Percentiles rank a stretch among this genome's conserved stretches.
Evolutionary conservation across 1,140 invertebrate genomes (phyloP).

Genomic region (Tyrophagus putrescentiae): DNA sequence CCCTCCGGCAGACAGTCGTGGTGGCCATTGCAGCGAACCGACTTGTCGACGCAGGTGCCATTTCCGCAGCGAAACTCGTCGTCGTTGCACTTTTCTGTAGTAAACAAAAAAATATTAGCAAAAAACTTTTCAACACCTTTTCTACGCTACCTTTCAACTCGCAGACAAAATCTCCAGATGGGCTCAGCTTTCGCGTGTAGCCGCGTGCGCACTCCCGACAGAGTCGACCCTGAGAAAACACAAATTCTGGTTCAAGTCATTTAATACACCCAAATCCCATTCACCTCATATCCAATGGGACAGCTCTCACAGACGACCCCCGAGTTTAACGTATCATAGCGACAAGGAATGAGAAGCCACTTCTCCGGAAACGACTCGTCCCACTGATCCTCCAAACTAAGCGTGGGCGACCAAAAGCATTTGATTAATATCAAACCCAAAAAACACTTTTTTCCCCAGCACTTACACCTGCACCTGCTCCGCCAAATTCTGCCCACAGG

Average conservation of each 20-base stretch:
- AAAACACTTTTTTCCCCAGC: neutral
- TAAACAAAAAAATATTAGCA: no score
- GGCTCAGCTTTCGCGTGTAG: slow-evolving; percentile 37
- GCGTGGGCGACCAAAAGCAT: neutral
- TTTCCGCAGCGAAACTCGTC: slow-evolving; percentile 33
- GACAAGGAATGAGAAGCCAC: slow-evolving; percentile 38
- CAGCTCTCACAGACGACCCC: slow-evolving; percentile 41
- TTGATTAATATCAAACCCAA: neutral
- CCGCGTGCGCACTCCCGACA: slow-evolving; percentile 34
- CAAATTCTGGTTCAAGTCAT: neutral
- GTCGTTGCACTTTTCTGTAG: slow-evolving; percentile 18
- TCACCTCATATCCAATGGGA: slow-evolving; percentile 39
- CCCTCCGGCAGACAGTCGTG: slow-evolving; percentile 30
- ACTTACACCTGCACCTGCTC: slow-evolving; percentile 24
- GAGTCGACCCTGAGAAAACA: slow-evolving; percentile 10
- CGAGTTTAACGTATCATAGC: slow-evolving; percentile 34
- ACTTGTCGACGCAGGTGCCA: slow-evolving; percentile 33
- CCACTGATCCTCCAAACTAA: neutral
- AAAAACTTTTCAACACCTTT: no score
- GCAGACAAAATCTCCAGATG: slow-evolving; percentile 28
- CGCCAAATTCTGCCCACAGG: slow-evolving; percentile 50
- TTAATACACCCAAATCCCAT: slow-evolving; percentile 29
- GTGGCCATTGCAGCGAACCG: slow-evolving; percentile 30
- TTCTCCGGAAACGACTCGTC: neutral
- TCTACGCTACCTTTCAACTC: slow-evolving; percentile 17